These are phyloP conservation scores for Zelostemma sp. DNA, from an alignment of 1,140 invertebrate genomes.

Conservation along the genomic window DNA sequence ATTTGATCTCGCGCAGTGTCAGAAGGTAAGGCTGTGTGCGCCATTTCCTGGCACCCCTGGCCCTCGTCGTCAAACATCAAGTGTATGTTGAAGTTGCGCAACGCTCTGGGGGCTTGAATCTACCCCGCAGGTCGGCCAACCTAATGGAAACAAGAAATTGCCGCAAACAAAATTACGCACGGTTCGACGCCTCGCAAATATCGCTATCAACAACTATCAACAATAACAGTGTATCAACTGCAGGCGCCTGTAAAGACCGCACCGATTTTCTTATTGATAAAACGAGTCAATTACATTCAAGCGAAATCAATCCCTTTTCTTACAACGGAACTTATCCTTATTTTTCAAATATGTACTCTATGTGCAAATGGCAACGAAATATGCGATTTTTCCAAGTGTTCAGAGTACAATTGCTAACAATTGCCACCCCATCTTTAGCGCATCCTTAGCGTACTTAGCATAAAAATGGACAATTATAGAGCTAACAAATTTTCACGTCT, in stretches of 20 bases:
- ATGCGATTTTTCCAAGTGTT: too few relatives aligned
- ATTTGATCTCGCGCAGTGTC: slow-evolving; percentile 66
- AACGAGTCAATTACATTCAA: too few relatives aligned
- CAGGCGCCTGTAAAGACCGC: slow-evolving; percentile 40
- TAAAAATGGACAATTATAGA: slow-evolving; percentile 65
- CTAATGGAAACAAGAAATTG: slow-evolving; percentile 72
- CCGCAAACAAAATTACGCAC: slow-evolving; percentile 68
- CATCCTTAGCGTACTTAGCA: slow-evolving; percentile 55
- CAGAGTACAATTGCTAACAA: slow-evolving; percentile 15
- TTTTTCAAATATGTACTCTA: too few relatives aligned
- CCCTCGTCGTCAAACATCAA: slow-evolving; percentile 41
- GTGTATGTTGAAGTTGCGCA: slow-evolving; percentile 62
- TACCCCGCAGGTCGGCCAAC: slow-evolving; percentile 68
- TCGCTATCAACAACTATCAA: slow-evolving; percentile 49
- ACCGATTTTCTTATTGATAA: too few relatives aligned
- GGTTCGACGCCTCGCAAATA: slow-evolving; percentile 67
- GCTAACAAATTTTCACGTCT: slow-evolving; percentile 55
- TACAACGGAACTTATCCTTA: too few relatives aligned
- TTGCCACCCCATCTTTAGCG: too few relatives aligned
- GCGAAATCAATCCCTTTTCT: too few relatives aligned
- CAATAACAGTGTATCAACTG: too few relatives aligned
- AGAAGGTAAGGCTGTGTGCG: slow-evolving; percentile 61
- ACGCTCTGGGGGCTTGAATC: slow-evolving; percentile 58
- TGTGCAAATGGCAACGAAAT: too few relatives aligned
- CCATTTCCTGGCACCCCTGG: slow-evolving; percentile 56